Evolutionary conservation across 2,888 invertebrate species (phyloP), one percentile per base, ranked within the genome.

Genomic region (Fragum fragum): DNA sequence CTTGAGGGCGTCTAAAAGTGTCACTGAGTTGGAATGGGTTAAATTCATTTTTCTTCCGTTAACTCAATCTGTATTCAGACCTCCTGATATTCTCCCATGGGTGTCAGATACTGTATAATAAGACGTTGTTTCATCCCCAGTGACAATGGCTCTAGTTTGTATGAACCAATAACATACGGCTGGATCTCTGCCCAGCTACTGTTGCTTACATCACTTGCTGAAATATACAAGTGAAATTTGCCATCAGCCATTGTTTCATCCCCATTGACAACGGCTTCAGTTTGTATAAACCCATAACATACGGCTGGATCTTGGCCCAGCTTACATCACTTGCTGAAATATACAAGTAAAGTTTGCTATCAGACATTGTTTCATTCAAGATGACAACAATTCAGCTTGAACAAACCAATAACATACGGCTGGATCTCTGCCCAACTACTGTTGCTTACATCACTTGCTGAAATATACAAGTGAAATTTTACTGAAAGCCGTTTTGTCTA

Each of bases 51-150:
- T n/a, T n/a, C n/a, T n/a, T n/a, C n/a, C n/a, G n/a, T 36, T 36
- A 9, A 36, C 32, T 36, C 3, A 36, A 36, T 3, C 32, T 36
- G 32, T 36, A 36, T 21, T 23, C 28, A 93, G 84, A 96, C 96
- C 95, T 99, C 99, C 94, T 99, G 99, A 94, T 99, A 99, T 93
- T 99, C 99, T 18, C 99, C 99, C 96, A 99, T 97, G 0, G 99
- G 98, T 3, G 98, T 97, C n/a, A 99, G 96, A 94, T 99, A 99
- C 89, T 98, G 96, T 36, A 99, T 95, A 91, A 99, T 98, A 1
- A 99, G 96, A 95, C 99, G 97, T 94, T 99, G 99, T 93, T 97
- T 97, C 39, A 98, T 98, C 0, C 97, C 97, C 73, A 97, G 95
- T 0, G 97, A 98, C 1, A 98, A 76, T 9, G 99, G 99, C 94